These are phyloP conservation scores for Mixornis gularis DNA, from an alignment of 2,113 vertebrate species.

Conservation along the genomic window DNA sequence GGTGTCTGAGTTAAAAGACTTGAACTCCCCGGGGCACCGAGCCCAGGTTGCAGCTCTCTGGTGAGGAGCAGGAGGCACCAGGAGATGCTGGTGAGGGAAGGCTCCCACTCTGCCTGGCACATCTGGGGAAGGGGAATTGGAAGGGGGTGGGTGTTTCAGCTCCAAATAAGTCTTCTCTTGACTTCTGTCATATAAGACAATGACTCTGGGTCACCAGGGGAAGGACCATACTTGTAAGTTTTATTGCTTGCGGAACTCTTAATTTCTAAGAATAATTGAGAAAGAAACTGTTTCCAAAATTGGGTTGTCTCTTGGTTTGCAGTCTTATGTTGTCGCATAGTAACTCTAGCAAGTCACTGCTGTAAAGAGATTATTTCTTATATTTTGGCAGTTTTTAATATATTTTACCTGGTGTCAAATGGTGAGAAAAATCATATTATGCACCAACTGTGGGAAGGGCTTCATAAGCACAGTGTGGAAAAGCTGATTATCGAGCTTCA, in stretches of 20 bases:
- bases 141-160: not conserved
- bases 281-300: not conserved
- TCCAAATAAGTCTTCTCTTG: not conserved
- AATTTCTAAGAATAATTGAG: not conserved
- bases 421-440: not conserved
- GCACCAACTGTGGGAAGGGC: accelerated
- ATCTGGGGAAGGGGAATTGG: not conserved
- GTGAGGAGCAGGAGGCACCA: not conserved
- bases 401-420: not conserved
- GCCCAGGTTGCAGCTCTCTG: not conserved
- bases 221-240: accelerated
- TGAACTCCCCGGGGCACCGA: accelerated
- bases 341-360: not conserved
- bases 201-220: not conserved
- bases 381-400: not conserved
- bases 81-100: not conserved
- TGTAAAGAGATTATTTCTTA: not conserved
- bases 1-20: not conserved
- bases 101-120: not conserved
- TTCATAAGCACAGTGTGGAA: not conserved
- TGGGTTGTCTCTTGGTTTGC: not conserved
- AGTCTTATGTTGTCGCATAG: not conserved
- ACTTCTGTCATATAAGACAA: not conserved
- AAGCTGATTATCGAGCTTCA: not conserved
- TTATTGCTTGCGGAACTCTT: not conserved